Evolutionary conservation across 2,113 vertebrate species (phyloP).

Genomic region (Cisticola juncidis): DNA sequence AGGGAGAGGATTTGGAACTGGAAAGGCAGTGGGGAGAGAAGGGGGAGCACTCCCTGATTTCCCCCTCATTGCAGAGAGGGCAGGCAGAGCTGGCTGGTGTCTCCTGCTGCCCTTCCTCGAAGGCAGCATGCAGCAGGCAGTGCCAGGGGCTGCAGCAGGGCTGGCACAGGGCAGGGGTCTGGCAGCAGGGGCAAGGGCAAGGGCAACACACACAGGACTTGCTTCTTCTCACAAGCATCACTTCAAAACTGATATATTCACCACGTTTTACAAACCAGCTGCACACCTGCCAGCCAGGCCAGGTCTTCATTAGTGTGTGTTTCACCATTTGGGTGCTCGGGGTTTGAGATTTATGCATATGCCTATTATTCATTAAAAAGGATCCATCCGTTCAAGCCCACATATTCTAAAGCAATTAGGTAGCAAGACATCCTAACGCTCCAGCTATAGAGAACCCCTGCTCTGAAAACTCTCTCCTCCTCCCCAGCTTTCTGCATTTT

Average conservation of each 20-base stretch:
- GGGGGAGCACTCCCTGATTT: not conserved
- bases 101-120: not conserved
- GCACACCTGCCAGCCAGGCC: not conserved
- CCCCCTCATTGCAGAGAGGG: not conserved
- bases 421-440: constrained; percentile 3
- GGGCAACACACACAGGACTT: not conserved
- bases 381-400: constrained; percentile 3
- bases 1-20: not conserved
- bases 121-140: not conserved
- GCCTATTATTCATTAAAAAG: constrained; percentile 28
- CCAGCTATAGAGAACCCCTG: not conserved
- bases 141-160: not conserved
- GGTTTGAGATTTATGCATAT: not conserved
- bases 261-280: not conserved
- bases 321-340: not conserved
- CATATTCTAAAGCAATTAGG: constrained; percentile 38
- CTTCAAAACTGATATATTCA: not conserved
- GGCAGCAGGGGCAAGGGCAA: not conserved
- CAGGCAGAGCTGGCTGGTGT: not conserved
- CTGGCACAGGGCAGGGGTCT: not conserved
- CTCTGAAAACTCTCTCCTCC: not conserved
- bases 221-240: not conserved
- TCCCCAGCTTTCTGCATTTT: constrained; percentile 14
- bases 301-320: constrained; percentile 1
- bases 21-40: not conserved